Evolutionary conservation across 2,113 vertebrate species (phyloP).

Genomic region (Climacteris rufus): DNA sequence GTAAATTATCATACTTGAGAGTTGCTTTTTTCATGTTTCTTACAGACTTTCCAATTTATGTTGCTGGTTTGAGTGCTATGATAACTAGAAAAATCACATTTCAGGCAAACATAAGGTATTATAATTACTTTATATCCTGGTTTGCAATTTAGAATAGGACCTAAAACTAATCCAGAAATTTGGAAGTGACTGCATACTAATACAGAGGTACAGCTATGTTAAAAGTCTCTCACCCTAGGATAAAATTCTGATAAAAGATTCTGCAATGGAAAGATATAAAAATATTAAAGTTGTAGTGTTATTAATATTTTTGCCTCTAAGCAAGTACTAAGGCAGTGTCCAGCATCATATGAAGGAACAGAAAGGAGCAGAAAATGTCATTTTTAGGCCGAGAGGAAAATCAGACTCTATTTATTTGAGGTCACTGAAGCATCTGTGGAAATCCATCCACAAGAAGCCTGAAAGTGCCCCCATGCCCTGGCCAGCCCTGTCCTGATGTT

Average conservation of each 20-base stretch:
- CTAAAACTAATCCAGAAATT: neutral
- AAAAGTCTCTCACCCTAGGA: neutral
- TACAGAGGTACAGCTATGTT: neutral
- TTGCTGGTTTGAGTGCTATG: neutral
- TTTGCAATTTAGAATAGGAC: neutral
- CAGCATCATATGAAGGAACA: neutral
- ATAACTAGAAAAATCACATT: neutral
- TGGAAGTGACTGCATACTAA: neutral
- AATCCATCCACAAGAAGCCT: neutral
- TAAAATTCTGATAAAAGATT: neutral
- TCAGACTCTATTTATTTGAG: neutral
- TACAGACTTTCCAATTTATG: neutral
- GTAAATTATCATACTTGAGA: neutral
- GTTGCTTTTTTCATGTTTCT: neutral
- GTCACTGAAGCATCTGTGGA: neutral
- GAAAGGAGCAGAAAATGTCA: neutral
- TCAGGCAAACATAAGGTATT: neutral
- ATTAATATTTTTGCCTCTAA: neutral
- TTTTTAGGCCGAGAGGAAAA: neutral
- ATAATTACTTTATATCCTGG: neutral
- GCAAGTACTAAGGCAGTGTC: neutral
- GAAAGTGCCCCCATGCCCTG: neutral
- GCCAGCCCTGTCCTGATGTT: neutral
- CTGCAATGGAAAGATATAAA: neutral
- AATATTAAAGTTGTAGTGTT: neutral